Evolutionary conservation across 2,113 vertebrate species (phyloP).

Genomic region (Carollia perspicillata): DNA sequence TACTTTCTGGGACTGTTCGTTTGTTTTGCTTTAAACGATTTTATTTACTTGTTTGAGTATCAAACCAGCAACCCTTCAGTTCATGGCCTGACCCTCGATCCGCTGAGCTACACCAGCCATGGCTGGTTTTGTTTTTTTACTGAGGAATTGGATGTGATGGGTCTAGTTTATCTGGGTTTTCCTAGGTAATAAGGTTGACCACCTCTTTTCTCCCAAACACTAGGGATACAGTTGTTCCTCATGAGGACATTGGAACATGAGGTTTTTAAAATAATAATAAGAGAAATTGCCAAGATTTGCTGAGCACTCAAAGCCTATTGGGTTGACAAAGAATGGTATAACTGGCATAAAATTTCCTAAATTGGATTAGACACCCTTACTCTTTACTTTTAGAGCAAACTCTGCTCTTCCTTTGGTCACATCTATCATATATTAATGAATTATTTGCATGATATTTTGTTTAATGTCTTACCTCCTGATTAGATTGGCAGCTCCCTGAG

Average conservation of each 20-base stretch:
- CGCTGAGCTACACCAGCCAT: too few relatives aligned
- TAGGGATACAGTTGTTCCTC: neutral
- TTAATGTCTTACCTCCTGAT: neutral
- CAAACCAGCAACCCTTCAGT: too few relatives aligned
- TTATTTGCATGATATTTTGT: neutral
- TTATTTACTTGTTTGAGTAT: too few relatives aligned
- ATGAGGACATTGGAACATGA: neutral
- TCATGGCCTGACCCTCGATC: too few relatives aligned
- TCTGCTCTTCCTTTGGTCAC: neutral
- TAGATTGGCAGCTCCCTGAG: neutral
- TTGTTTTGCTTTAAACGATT: neutral
- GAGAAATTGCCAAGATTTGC: conserved; percentile 8
- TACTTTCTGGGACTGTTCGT: neutral
- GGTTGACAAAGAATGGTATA: neutral
- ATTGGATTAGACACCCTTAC: neutral
- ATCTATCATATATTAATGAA: neutral
- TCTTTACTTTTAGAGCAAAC: neutral
- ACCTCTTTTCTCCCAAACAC: neutral
- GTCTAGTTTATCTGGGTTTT: neutral
- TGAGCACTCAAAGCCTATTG: neutral
- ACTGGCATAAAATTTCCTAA: neutral
- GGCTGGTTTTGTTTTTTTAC: neutral
- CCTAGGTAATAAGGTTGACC: neutral
- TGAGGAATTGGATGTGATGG: neutral
- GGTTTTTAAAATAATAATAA: neutral